Base-by-base conservation (phyloP, 2,888 invertebrate genomes). In the Odontothrips loti region DNA sequence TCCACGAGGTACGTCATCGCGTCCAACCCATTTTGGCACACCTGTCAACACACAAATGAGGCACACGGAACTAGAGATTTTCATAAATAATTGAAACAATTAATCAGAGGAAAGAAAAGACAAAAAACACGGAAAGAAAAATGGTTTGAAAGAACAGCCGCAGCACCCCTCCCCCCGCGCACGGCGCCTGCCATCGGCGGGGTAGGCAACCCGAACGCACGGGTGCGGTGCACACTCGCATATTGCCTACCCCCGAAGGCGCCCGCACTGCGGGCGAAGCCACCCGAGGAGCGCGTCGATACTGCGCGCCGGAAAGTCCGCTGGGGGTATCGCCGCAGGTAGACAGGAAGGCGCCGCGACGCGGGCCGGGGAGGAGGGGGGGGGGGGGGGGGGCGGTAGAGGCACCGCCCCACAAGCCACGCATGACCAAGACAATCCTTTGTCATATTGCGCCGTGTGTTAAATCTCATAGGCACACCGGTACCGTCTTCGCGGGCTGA, bases 21-120 rank as follows among this genome's bases (percentile, higher is more conserved):
- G 86, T 97, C 97, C 85, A 98, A 89, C 0, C 95, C 97, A 89
- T 95, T 95, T 87, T 96, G 94, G 80, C 96, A 96, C 82, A 97
- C 95, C 95, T 96, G 90, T 43, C 23, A 90, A 90, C 82, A 83
- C 9, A 12, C 9, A 75, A 75, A 75, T 9, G 4, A 23, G 27
- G 68, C 58, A n/a, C 17, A 17, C 58, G 58, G 17, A 17, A 51
- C 15, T 12, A 51, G 9, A 51, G 9, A n/a, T n/a, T n/a, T n/a
- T n/a, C n/a, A n/a, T n/a, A n/a, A n/a, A n/a, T n/a, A n/a, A n/a
- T 43, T 43, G 6, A 6, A 43, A 43, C 34, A 2, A 4, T 43
- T 6, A 43, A 6, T 43, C 2, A 43, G 34, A 43, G n/a, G n/a
- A 43, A 43, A 43, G 3, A 43, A 43, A 43, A 43, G 3, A 43